Percentiles rank a stretch among this genome's conserved stretches.
Conservation (phyloP, 2,113 vertebrate species). For the Grallaria varia region DNA sequence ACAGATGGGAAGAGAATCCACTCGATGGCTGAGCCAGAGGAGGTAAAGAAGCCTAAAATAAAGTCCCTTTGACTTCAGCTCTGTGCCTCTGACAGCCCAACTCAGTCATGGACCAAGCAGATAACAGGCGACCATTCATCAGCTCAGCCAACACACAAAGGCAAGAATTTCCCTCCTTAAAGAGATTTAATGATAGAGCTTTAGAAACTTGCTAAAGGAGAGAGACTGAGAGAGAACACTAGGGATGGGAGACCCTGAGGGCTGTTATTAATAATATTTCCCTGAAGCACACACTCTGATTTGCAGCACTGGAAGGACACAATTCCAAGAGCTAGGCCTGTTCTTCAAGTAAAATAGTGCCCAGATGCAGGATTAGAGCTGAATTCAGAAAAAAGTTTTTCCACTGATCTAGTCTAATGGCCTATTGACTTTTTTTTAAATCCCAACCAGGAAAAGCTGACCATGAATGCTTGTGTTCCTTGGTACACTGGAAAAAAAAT, state of each 20-base stretch:
- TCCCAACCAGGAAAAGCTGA: neutral
- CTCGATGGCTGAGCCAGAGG: neutral
- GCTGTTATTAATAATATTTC: neutral
- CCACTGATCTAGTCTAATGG: neutral
- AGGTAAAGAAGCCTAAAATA: conserved; percentile 1
- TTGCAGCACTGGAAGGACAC: neutral
- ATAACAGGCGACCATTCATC: conserved; percentile 53
- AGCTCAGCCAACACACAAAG: conserved; percentile 28
- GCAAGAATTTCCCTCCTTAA: conserved; percentile 49
- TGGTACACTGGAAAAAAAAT: neutral
- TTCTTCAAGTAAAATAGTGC: neutral
- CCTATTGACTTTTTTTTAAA: neutral
- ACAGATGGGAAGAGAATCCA: conserved; percentile 9
- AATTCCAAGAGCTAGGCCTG: neutral
- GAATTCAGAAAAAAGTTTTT: neutral
- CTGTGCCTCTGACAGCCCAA: neutral
- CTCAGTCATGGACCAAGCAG: neutral
- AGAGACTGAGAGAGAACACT: neutral
- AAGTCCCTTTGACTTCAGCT: conserved; percentile 36
- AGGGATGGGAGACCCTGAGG: neutral
- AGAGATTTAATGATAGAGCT: conserved; percentile 29
- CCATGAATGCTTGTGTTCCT: neutral
- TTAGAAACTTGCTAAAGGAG: conserved; percentile 13
- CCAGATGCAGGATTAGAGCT: neutral
- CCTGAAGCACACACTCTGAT: neutral